These are phyloP conservation scores for Drosophila hydei DNA, from an alignment of 1,140 invertebrate species.

Conservation along the genomic window DNA sequence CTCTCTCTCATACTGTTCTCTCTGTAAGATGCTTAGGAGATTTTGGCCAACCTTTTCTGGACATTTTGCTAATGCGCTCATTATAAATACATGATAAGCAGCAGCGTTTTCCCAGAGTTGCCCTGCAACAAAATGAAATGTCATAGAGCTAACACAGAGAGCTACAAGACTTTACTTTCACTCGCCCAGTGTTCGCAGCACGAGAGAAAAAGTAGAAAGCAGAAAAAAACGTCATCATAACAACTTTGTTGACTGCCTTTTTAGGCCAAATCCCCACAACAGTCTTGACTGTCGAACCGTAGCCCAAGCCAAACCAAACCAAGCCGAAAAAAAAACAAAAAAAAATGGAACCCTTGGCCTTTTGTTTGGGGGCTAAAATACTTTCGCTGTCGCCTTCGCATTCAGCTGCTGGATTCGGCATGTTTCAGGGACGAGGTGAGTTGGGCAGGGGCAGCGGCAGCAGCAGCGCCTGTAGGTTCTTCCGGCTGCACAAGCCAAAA, in stretches of 20 bases:
- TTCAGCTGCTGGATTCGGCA: constrained; percentile 34
- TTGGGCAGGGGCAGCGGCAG: too few species aligned
- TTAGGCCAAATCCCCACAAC: constrained; percentile 9
- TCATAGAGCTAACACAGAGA: constrained; percentile 25
- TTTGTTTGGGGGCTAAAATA: constrained; percentile 55
- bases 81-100: constrained; percentile 68
- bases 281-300: constrained; percentile 60
- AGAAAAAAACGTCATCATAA: constrained; percentile 67
- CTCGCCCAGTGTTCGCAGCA: neutral
- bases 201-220: neutral
- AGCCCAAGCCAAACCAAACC: constrained; percentile 30
- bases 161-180: constrained; percentile 13
- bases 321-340: constrained; percentile 24
- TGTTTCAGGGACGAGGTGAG: constrained; percentile 4
- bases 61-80: constrained; percentile 51
- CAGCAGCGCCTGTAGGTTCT: constrained; percentile 16
- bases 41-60: constrained; percentile 27
- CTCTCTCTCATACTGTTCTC: neutral
- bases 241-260: constrained; percentile 67
- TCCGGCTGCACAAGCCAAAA: constrained; percentile 46
- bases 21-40: constrained; percentile 29
- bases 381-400: constrained; percentile 25
- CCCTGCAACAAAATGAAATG: constrained; percentile 37
- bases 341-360: constrained; percentile 51
- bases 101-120: constrained; percentile 23